These are phyloP conservation scores for Coregonus clupeaformis DNA, from an alignment of 2,113 vertebrate species.

Conservation along the genomic window DNA sequence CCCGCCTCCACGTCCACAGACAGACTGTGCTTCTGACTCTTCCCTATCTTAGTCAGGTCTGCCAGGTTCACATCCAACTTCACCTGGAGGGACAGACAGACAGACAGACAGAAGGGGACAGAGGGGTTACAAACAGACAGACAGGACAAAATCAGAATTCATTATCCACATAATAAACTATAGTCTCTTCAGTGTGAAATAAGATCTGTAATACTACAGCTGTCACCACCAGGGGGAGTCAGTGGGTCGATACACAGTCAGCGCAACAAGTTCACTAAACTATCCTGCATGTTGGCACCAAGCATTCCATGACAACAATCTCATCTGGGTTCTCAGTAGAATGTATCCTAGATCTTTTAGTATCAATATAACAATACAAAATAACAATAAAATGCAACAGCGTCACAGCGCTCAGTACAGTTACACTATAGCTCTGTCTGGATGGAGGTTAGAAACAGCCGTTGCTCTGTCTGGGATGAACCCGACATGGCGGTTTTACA, in stretches of 20 bases:
- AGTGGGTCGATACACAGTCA: background rate
- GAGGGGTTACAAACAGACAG: background rate
- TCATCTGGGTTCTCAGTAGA: too few relatives aligned
- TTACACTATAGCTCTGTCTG: too few relatives aligned
- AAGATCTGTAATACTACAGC: background rate
- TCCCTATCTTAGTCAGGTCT: conserved; percentile 94
- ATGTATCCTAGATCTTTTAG: too few relatives aligned
- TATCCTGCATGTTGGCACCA: background rate
- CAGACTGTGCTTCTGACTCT: conserved; percentile 91
- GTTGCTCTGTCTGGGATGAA: background rate
- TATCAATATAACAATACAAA: too few relatives aligned
- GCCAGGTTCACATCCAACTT: conserved; percentile 91
- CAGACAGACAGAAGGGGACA: conserved; percentile 13
- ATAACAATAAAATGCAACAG: too few relatives aligned
- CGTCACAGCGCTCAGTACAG: background rate
- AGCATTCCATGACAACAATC: background rate
- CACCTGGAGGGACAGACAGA: conserved; percentile 71
- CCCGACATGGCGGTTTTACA: background rate
- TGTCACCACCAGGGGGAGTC: background rate
- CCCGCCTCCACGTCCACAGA: conserved; percentile 94
- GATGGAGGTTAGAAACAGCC: too few relatives aligned
- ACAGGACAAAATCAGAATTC: too few relatives aligned
- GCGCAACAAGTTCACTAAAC: background rate
- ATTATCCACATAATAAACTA: too few relatives aligned
- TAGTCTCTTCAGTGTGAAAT: background rate